Conservation (phyloP, 37 sponge, comb jelly and placozoan genomes). For the Theonella swinhoei region DNA sequence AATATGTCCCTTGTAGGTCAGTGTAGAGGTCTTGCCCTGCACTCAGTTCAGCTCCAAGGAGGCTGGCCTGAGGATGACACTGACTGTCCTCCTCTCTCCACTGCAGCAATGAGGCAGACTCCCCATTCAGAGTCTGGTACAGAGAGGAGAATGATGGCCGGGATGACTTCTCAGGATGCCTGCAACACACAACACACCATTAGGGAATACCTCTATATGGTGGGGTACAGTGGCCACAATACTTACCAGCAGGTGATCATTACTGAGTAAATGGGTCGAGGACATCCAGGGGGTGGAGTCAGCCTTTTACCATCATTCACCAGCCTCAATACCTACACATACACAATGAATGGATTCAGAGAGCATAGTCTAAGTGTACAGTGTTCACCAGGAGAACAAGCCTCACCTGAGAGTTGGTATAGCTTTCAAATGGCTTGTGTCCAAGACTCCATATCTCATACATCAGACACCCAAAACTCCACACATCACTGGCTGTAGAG, state of each 20-base stretch:
- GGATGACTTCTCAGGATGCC: neutral
- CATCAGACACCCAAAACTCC: conserved; percentile 27
- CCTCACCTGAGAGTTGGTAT: conserved; percentile 6
- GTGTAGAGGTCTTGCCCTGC: no score
- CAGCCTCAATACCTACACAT: neutral
- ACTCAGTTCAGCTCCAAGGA: no score
- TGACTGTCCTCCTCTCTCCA: neutral
- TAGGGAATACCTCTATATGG: neutral
- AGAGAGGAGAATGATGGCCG: neutral
- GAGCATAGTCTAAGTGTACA: neutral
- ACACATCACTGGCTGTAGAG: conserved; percentile 21
- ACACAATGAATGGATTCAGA: no score
- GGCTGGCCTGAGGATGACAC: no score
- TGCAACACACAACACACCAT: neutral
- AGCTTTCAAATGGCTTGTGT: conserved; percentile 2
- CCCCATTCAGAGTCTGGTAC: neutral
- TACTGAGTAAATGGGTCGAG: conserved; percentile 6
- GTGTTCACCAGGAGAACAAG: neutral
- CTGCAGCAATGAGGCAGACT: neutral
- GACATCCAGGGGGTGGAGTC: conserved; percentile 23
- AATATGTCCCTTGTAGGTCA: no score
- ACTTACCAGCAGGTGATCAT: conserved; percentile 23
- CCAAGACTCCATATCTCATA: conserved; percentile 33
- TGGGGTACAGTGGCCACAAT: neutral
- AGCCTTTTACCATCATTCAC: neutral